Evolutionary conservation across 1,140 invertebrate species (phyloP).

Genomic region (Drosophila tsacasi): DNA sequence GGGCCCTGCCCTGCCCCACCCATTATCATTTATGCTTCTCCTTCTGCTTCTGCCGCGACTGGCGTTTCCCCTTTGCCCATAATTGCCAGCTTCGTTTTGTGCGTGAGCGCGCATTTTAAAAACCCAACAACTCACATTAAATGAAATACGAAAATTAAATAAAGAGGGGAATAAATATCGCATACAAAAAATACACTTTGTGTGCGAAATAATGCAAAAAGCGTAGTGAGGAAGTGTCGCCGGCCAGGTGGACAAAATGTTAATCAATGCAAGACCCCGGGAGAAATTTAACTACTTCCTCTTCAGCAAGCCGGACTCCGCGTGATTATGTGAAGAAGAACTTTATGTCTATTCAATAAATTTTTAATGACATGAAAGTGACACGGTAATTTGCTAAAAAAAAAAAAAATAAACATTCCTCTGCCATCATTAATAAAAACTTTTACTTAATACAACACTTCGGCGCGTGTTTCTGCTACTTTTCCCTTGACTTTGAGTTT

Average conservation of each 20-base stretch:
- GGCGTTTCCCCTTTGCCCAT: constrained; percentile 50
- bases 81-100: constrained; percentile 56
- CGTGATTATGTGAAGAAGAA: constrained; percentile 19
- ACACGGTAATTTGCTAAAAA: constrained; percentile 22
- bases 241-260: constrained; percentile 50
- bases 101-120: constrained; percentile 60
- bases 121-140: constrained; percentile 50
- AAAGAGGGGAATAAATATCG: constrained; percentile 11
- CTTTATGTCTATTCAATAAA: constrained; percentile 26
- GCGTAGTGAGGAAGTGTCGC: constrained; percentile 71
- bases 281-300: constrained; percentile 51
- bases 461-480: constrained; percentile 14
- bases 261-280: constrained; percentile 32
- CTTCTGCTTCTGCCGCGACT: not conserved
- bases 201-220: constrained; percentile 62
- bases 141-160: constrained; percentile 40
- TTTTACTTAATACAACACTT: constrained; percentile 34
- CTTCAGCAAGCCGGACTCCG: not conserved
- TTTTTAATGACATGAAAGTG: constrained; percentile 42
- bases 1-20: constrained; percentile 47
- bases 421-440: constrained; percentile 41
- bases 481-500: constrained; percentile 21
- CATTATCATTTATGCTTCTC: constrained; percentile 62
- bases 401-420: not conserved
- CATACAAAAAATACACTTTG: constrained; percentile 22